A percentile compares a stretch with the other conserved stretches of the same genome.
These are phyloP conservation scores for Drepanosiphum platanoidis DNA, from an alignment of 2,888 invertebrate species.

Conservation along the genomic window DNA sequence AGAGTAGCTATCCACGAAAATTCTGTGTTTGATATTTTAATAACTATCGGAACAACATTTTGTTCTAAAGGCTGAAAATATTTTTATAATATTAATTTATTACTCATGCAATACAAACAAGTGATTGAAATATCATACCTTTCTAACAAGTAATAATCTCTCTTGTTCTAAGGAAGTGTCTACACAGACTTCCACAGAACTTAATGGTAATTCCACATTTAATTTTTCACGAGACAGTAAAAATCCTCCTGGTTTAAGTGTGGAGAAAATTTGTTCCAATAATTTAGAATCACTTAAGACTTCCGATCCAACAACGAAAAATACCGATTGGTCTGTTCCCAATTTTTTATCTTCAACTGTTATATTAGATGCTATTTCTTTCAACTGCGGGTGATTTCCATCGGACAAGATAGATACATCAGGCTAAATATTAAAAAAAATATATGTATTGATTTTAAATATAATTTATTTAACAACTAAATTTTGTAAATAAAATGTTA, in stretches of 20 bases:
- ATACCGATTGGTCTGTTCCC: conserved; percentile 69
- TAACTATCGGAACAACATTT: conserved; percentile 69
- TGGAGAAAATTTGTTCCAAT: conserved; percentile 69
- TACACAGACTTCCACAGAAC: conserved; percentile 69
- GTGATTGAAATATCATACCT: conserved; percentile 65
- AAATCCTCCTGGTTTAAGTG: conserved; percentile 73
- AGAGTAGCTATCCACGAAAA: conserved; percentile 71
- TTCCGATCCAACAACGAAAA: conserved; percentile 71
- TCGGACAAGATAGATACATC: conserved; percentile 72
- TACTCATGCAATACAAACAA: background rate
- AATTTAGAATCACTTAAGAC: conserved; percentile 70
- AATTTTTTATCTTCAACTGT: conserved; percentile 75
- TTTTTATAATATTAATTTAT: background rate
- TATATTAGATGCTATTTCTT: conserved; percentile 70
- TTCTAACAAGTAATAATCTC: conserved; percentile 71
- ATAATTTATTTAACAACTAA: too few relatives aligned
- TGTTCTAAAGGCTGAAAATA: conserved; percentile 66
- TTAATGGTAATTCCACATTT: background rate
- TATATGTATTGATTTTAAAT: background rate
- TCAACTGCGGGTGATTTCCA: conserved; percentile 67
- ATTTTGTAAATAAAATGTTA: too few relatives aligned
- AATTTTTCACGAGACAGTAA: conserved; percentile 73
- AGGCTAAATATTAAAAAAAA: conserved; percentile 72
- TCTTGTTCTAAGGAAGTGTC: conserved; percentile 70
- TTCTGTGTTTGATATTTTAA: conserved; percentile 68